These are phyloP conservation scores for Lottia gigantea DNA, from an alignment of 2,888 invertebrate genomes.

Conservation along the genomic window DNA sequence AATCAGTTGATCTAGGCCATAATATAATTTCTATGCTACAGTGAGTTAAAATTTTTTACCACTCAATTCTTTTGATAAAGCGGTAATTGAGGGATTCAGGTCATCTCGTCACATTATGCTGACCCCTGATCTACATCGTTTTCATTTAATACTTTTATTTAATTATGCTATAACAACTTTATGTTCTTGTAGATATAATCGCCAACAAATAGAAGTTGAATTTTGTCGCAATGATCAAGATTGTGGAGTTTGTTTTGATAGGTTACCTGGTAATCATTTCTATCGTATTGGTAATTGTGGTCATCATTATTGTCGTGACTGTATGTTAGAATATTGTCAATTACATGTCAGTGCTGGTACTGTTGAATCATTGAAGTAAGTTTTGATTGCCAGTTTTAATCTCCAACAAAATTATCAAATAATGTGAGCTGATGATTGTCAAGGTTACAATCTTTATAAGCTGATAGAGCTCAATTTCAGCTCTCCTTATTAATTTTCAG, in stretches of 20 bases:
- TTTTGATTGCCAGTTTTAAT: background rate
- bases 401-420: too few relatives aligned
- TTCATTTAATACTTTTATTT: too few relatives aligned
- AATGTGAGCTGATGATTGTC: too few relatives aligned
- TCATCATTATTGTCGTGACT: conserved; percentile 53
- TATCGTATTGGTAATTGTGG: conserved; percentile 46
- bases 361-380: conserved; percentile 50
- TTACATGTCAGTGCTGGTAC: conserved; percentile 56
- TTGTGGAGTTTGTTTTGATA: conserved; percentile 54
- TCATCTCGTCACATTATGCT: too few relatives aligned
- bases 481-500: too few relatives aligned
- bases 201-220: conserved; percentile 34
- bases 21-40: conserved; percentile 34
- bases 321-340: conserved; percentile 48
- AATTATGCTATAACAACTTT: too few relatives aligned
- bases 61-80: too few relatives aligned
- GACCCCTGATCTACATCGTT: too few relatives aligned
- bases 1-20: conserved; percentile 31
- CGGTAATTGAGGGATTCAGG: too few relatives aligned
- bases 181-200: conserved; percentile 42
- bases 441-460: too few relatives aligned
- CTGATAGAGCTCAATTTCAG: too few relatives aligned
- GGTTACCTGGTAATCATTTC: conserved; percentile 48
- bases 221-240: conserved; percentile 48
- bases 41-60: conserved; percentile 19